These are phyloP conservation scores for Urechis unicinctus DNA, from an alignment of 2,888 invertebrate species.

Conservation along the genomic window DNA sequence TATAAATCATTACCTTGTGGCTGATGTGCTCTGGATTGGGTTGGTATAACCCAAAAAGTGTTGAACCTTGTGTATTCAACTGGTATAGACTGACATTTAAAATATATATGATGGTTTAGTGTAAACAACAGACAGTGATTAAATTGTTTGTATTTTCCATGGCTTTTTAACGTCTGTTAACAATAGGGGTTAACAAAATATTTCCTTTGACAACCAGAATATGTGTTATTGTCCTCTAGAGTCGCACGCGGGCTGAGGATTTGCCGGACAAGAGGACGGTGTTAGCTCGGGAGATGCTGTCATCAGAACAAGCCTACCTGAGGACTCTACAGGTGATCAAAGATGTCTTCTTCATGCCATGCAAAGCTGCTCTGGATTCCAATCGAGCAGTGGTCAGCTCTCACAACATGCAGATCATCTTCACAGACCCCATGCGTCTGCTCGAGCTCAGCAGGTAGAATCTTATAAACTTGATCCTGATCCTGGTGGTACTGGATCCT, in stretches of 20 bases:
- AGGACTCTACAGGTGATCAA: constrained; percentile 33
- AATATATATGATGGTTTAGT: too few relatives aligned
- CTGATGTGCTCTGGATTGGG: too few relatives aligned
- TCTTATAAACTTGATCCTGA: background rate
- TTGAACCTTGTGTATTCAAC: too few relatives aligned
- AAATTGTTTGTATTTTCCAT: too few relatives aligned
- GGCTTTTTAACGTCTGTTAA: too few relatives aligned
- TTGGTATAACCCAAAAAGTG: too few relatives aligned
- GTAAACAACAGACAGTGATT: too few relatives aligned
- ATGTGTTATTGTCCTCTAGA: background rate
- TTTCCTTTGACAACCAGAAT: too few relatives aligned
- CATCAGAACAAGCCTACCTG: constrained; percentile 42
- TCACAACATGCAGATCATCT: constrained; percentile 43
- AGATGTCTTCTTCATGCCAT: constrained; percentile 37
- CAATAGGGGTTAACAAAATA: too few relatives aligned
- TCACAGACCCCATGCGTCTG: constrained; percentile 37
- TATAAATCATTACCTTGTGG: too few relatives aligned
- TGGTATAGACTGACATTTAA: too few relatives aligned
- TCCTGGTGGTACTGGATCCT: background rate
- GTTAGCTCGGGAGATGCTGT: constrained; percentile 38
- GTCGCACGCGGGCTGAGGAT: background rate
- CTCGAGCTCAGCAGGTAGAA: constrained; percentile 37
- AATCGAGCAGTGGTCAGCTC: constrained; percentile 43
- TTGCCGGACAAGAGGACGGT: constrained; percentile 29
- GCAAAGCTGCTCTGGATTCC: constrained; percentile 36